Evolutionary conservation across 2,113 vertebrate genomes (phyloP), one percentile per base, ranked within the genome.

Genomic region (Neogale vison): DNA sequence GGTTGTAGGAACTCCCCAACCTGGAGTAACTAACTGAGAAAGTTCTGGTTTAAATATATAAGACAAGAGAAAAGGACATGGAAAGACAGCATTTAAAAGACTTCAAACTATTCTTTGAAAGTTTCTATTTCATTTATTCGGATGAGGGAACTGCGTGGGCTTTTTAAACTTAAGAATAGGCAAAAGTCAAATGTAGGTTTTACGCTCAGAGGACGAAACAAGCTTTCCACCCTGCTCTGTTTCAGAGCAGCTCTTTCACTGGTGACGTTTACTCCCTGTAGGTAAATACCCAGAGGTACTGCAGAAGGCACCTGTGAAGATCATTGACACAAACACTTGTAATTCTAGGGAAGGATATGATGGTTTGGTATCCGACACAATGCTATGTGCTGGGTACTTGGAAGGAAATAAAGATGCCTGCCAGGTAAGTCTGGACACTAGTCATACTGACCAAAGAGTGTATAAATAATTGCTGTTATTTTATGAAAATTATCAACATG

Each of bases 221-320:
- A 50, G 6, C 2, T 67, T 55, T 50, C 15, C 34, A 34, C 34
- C 4, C 39, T 82, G 76, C 7, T 76, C 10, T 36, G 57, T 59
- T 82, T 71, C 34, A 91, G 7, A 57, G 31, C 34, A 65, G n/a
- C 21, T 84, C 12, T 92, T 84, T 90, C 50, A n/a, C 69, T 74
- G 23, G 92, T 31, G 59, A 63, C 80, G 8, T 77, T 95, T 47
- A 24, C 11, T 91, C 77, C 13, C 34, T 87, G 63, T 91, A 98
- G 98, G 97, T 74, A 0, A 88, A 92, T 94, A 47, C 12, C 98
- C 99, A 7, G 57, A 63, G 57, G 34, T 98, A 36, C 98, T 99
- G 88, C 99, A 99, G 98, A 99, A 99, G 94, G 99, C 99, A 0
- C 96, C 97, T 18, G 98, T 99, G 95, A 99, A 99, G 98, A 99